These are phyloP conservation scores for Hippocampus abdominalis DNA, from an alignment of 2,113 vertebrate genomes.

Conservation along the genomic window DNA sequence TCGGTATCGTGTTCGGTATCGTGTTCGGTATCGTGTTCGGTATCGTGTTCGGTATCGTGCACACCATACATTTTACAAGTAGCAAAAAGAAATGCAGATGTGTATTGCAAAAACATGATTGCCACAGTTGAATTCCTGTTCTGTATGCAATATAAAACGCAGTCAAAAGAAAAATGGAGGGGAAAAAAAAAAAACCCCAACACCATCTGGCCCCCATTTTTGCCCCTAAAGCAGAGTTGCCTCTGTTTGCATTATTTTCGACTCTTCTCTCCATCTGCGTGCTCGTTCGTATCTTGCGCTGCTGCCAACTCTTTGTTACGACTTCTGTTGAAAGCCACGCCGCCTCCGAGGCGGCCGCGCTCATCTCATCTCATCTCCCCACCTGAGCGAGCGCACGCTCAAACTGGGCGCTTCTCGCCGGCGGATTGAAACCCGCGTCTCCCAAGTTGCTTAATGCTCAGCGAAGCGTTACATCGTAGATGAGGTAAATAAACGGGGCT, in stretches of 20 bases:
- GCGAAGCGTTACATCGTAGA: slow-evolving; percentile 96
- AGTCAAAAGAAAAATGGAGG: not conserved
- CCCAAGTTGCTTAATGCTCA: slow-evolving; percentile 87
- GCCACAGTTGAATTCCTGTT: not conserved
- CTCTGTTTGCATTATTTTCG: slow-evolving; percentile 29
- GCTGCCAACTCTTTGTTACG: slow-evolving; percentile 53
- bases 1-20: no score
- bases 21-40: no score
- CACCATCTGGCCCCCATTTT: not conserved
- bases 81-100: not conserved
- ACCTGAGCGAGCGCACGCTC: slow-evolving; percentile 61
- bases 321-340: slow-evolving; percentile 35
- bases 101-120: not conserved
- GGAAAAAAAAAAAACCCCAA: not conserved
- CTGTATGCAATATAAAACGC: not conserved
- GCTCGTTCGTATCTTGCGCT: slow-evolving; percentile 50
- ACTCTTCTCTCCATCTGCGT: slow-evolving; percentile 44
- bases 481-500: slow-evolving; percentile 96
- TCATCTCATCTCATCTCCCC: slow-evolving; percentile 61
- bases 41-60: no score
- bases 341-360: slow-evolving; percentile 36
- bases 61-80: not conserved
- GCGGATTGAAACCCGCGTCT: slow-evolving; percentile 89
- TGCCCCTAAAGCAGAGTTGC: not conserved
- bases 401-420: slow-evolving; percentile 40